phyloP scores from a whole-genome alignment of 2,888 invertebrate species.

The Fragum sueziense region DNA sequence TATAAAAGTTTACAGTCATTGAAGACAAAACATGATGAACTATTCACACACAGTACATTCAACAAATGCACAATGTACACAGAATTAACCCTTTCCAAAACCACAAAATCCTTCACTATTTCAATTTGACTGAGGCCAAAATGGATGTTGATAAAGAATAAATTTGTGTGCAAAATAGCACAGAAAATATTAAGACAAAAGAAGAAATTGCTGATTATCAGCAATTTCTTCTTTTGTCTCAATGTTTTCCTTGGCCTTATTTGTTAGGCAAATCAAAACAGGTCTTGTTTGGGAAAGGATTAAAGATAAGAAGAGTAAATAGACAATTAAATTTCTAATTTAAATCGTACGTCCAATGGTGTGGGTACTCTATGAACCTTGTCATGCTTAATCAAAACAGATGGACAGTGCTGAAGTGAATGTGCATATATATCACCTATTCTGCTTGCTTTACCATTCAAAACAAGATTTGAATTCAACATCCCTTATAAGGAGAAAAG shows the following conservation, averaged over 20 bases:
- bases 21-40: too few relatives aligned
- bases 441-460: too few relatives aligned
- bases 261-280: too few relatives aligned
- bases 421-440: too few relatives aligned
- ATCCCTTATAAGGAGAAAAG: neutral
- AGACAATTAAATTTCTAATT: neutral
- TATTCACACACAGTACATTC: neutral
- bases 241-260: too few relatives aligned
- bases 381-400: neutral
- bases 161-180: too few relatives aligned
- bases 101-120: neutral
- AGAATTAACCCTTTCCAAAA: neutral
- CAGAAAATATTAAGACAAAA: too few relatives aligned
- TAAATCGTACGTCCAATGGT: neutral
- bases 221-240: too few relatives aligned
- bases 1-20: neutral
- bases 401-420: neutral
- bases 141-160: neutral
- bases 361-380: neutral
- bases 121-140: neutral
- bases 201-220: too few relatives aligned
- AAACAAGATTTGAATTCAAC: neutral
- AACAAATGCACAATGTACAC: neutral
- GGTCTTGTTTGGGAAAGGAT: neutral
- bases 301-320: neutral